These are phyloP conservation scores for Polypterus senegalus DNA, from an alignment of 2,113 vertebrate species.

Conservation along the genomic window DNA sequence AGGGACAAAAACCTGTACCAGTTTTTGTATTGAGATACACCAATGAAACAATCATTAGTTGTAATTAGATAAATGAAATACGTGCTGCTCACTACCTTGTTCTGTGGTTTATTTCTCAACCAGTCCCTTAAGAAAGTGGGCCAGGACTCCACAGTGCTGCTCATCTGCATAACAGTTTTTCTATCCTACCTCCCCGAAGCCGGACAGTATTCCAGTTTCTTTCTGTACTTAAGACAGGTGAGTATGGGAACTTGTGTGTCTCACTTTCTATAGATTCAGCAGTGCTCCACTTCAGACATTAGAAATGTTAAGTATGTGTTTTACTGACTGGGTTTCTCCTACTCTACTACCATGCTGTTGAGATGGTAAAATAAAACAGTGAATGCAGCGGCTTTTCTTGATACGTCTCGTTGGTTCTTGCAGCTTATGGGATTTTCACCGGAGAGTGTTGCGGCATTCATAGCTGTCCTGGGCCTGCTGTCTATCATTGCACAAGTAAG, in stretches of 20 bases:
- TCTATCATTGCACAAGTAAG: conserved; percentile 77
- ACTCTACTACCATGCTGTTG: no score
- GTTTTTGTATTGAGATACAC: no score
- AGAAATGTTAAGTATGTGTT: no score
- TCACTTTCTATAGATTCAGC: no score
- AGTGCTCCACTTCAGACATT: no score
- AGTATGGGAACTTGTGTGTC: conserved; percentile 1
- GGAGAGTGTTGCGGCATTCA: conserved; percentile 74
- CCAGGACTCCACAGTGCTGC: conserved; percentile 73
- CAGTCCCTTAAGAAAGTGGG: conserved; percentile 77
- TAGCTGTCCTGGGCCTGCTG: conserved; percentile 73
- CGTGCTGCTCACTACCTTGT: no score
- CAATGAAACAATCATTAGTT: no score
- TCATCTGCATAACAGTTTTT: conserved; percentile 81
- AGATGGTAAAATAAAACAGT: neutral
- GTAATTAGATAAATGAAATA: no score
- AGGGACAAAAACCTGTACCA: no score
- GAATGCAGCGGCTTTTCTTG: neutral
- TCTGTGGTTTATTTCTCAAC: neutral
- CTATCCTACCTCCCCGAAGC: conserved; percentile 77
- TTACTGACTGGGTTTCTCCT: no score
- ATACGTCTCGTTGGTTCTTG: neutral
- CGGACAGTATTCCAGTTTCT: conserved; percentile 80
- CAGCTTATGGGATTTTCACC: conserved; percentile 81
- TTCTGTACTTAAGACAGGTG: conserved; percentile 79